Evolutionary conservation across 2,113 vertebrate genomes (phyloP), one percentile per base, ranked within the genome.

Genomic region (Macroglossus sobrinus): DNA sequence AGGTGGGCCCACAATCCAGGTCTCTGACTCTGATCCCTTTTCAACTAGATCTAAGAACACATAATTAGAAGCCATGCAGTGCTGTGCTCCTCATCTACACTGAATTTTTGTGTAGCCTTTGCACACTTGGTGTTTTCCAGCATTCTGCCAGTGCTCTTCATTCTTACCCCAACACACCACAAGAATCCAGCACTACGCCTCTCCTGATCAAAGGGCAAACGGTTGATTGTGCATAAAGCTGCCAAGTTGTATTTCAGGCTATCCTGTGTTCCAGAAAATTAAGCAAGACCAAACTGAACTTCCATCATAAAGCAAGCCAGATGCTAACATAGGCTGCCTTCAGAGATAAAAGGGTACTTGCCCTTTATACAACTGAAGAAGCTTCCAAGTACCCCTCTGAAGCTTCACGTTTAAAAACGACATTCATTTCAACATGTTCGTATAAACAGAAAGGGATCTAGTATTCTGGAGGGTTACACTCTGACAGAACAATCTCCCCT

Each of bases 361-460:
- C 93, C 96, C 94, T 95, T 98, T 98, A 97, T 97, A 95, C 94
- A 97, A 97, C 92, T 98, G 88, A 86, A 98, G 93, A 97, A 97
- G 16, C 24, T 69, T 53, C 21, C 24, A 94, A 95, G 89, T 97
- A 96, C 96, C 96, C 93, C 96, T 97, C 35, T 93, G 97, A 97
- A 96, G 95, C 97, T 97, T 96, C 82, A 85, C 53, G 61, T 76
- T 5, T 33, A 21, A 43, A 9, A 71, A 59, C 33, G 86, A 84
- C 75, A 97, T 96, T 80, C 95, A 84, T 96, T 97, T 98, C 94
- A 96, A 97, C 95, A 95, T 74, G 72, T 40, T 96, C 84, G 76
- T 96, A 97, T 98, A 98, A 98, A 97, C 94, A 97, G 94, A 91
- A 98, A 91, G 94, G 94, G 90, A 93, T 95, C 95, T 90, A 96